These are phyloP conservation scores for Drosophila ficusphila DNA, from an alignment of 1,140 invertebrate genomes.

Conservation along the genomic window DNA sequence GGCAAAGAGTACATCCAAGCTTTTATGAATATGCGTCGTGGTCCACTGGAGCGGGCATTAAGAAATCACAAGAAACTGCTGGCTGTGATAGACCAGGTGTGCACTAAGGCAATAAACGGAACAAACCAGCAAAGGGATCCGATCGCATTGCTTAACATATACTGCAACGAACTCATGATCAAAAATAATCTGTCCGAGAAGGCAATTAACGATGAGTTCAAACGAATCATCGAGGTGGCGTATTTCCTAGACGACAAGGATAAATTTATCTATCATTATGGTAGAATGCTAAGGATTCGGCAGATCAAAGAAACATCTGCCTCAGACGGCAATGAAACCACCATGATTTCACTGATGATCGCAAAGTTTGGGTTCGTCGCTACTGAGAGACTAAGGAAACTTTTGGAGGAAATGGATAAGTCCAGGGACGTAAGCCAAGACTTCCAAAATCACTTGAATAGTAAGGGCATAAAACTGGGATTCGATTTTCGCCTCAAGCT, in stretches of 20 bases:
- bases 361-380: neutral
- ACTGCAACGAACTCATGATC: conserved; percentile 5
- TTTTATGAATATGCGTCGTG: neutral
- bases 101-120: neutral
- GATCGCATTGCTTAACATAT: neutral
- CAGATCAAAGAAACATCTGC: conserved; percentile 4
- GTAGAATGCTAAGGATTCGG: neutral
- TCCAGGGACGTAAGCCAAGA: neutral
- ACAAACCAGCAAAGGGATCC: neutral
- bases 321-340: neutral
- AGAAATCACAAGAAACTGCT: conserved; percentile 1
- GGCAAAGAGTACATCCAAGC: conserved; percentile 15
- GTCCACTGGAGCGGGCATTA: neutral
- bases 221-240: neutral
- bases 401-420: neutral
- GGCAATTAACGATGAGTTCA: neutral
- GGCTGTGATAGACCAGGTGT: neutral
- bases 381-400: fast-evolving
- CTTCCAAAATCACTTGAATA: neutral
- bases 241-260: conserved; percentile 5
- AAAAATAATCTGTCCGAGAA: neutral
- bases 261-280: neutral
- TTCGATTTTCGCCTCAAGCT: conserved; percentile 14
- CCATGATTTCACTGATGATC: neutral
- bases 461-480: neutral